A percentile compares a stretch with the other conserved stretches of the same genome.
These are phyloP conservation scores for Cyphomyrus plagiostoma DNA, from an alignment of 2,113 vertebrate genomes.

Conservation along the genomic window DNA sequence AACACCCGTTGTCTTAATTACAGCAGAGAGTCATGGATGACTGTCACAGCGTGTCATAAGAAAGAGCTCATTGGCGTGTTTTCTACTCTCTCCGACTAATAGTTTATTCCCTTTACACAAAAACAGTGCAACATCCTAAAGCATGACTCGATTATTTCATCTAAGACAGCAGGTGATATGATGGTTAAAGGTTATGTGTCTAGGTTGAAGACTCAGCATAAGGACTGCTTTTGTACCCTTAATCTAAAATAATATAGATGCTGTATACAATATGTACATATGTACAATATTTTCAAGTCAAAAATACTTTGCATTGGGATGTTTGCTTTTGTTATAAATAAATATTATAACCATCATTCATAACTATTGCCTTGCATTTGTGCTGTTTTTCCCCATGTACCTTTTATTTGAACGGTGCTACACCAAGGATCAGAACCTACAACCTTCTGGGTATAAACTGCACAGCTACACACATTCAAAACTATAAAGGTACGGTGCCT, in stretches of 20 bases:
- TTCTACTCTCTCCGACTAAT: neutral
- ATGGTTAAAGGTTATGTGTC: neutral
- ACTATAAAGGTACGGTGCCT: neutral
- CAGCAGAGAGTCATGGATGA: neutral
- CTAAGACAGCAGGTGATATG: neutral
- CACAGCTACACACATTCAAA: neutral
- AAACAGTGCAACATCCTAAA: neutral
- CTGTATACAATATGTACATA: neutral
- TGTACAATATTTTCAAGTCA: neutral
- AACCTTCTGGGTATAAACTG: neutral
- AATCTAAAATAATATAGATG: neutral
- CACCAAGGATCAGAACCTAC: neutral
- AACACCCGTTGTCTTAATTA: neutral
- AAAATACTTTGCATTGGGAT: neutral
- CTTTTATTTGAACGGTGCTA: neutral
- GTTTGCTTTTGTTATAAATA: neutral
- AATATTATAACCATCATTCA: neutral
- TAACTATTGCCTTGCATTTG: neutral
- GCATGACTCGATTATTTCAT: neutral
- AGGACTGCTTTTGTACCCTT: neutral
- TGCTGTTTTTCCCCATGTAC: neutral
- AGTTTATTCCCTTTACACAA: neutral
- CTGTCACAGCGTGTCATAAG: neutral
- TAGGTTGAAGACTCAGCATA: neutral
- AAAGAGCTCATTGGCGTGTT: neutral